Conservation (phyloP, 64 coral and sea anemone genomes). For the Acropora yongei region DNA sequence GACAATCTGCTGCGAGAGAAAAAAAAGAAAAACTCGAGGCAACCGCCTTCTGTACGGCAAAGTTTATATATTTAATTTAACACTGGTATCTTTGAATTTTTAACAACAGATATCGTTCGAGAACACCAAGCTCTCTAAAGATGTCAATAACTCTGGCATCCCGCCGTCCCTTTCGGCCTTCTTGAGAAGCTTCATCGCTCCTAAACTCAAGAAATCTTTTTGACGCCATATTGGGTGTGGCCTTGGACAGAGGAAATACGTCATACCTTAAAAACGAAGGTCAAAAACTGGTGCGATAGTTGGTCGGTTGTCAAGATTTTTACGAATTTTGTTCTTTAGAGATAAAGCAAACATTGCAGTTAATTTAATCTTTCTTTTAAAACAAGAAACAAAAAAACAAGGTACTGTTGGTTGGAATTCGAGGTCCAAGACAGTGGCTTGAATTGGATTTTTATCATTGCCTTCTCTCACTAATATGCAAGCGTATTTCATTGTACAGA, state of each 20-base stretch:
- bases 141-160: conserved; percentile 23
- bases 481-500: too few relatives aligned
- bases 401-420: not conserved
- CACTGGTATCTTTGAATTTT: not conserved
- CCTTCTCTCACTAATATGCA: too few relatives aligned
- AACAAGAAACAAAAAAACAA: too few relatives aligned
- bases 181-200: conserved; percentile 84
- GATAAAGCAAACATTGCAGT: too few relatives aligned
- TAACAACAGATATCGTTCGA: conserved; percentile 57
- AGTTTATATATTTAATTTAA: not conserved
- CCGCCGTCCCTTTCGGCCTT: conserved; percentile 73
- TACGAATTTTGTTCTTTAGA: too few relatives aligned
- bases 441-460: too few relatives aligned
- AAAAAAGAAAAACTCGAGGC: too few relatives aligned
- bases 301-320: not conserved
- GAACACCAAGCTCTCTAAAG: conserved; percentile 69
- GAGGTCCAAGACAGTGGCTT: not conserved
- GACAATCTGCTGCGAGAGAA: too few relatives aligned
- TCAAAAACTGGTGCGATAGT: not conserved
- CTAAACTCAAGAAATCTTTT: conserved; percentile 67
- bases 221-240: not conserved
- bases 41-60: too few relatives aligned
- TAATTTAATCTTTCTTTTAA: too few relatives aligned
- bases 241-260: not conserved
- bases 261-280: not conserved